These are phyloP conservation scores for Tokudaia tokunoshimensis DNA, from an alignment of 2,797 vertebrate species.

Conservation along the genomic window DNA sequence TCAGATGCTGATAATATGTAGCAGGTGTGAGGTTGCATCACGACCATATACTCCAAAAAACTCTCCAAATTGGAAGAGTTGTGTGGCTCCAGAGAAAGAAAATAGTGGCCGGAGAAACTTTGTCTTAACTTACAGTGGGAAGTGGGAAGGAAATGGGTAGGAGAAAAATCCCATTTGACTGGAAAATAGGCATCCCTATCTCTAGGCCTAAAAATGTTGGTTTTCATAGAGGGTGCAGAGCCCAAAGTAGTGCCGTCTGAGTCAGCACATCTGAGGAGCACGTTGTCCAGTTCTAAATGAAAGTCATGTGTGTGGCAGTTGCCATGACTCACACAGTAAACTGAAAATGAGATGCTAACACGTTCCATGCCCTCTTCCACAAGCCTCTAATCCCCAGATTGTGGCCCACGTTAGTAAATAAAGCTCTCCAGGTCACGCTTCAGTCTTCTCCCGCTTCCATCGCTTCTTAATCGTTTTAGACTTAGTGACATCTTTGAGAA, in stretches of 20 bases:
- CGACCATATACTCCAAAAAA: neutral
- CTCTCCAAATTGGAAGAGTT: neutral
- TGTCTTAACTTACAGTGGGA: neutral
- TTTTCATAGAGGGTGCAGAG: slow-evolving; percentile 47
- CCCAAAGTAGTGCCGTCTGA: slow-evolving; percentile 52
- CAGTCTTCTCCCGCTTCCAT: neutral
- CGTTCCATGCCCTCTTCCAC: neutral
- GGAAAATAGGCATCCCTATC: neutral
- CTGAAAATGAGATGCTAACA: slow-evolving; percentile 36
- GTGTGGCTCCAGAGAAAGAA: neutral
- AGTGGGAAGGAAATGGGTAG: neutral
- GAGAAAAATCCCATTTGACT: neutral
- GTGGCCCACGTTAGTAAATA: slow-evolving; percentile 20
- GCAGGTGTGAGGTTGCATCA: neutral
- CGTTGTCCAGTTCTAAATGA: slow-evolving; percentile 46
- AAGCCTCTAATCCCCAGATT: slow-evolving; percentile 10
- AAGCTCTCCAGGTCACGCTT: neutral
- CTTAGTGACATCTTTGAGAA: slow-evolving; percentile 37
- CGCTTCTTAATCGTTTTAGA: slow-evolving; percentile 32
- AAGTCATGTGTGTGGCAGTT: slow-evolving; percentile 57
- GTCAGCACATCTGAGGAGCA: slow-evolving; percentile 57
- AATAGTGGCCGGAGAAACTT: neutral
- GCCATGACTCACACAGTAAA: slow-evolving; percentile 17
- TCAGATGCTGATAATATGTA: neutral
- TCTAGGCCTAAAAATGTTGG: neutral